Evolutionary conservation across 2,113 vertebrate genomes (phyloP), one percentile per base, ranked within the genome.

Genomic region (Heterocephalus glaber): DNA sequence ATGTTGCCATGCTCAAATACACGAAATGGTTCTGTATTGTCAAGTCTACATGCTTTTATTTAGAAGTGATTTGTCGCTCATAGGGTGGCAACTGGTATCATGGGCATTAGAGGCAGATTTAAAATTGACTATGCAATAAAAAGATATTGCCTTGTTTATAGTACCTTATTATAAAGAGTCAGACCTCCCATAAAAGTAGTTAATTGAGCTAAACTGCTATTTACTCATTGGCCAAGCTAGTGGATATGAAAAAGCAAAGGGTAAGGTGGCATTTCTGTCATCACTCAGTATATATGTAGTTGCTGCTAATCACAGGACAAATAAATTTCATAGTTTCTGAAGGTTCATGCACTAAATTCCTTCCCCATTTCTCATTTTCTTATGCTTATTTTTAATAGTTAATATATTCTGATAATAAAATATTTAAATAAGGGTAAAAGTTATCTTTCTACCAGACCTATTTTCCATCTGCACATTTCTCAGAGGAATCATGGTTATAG

Each of bases 121-220:
- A 66, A 94, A 95, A 83, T 86, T 52, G 30, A 86, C 44, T 90
- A 38, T 63, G 72, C 47, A 87, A 60, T 95, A 58, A 77, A 94
- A 96, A 91, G 70, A 89, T 28, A 95, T 63, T 96, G 56, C 5
- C 28, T 93, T 58, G 1, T 17, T 85, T 82, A 76, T 26, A 52
- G 65, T 26, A 94, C 9, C 44, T 38, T 68, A 41, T 38, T 41
- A 66, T 60, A 80, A 88, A 88, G 22, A 86, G 33, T 56, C 33
- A 89, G 74, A 63, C 33, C 2, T 65, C 12, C 28, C 24, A 77
- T 77, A 95, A 94, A 94, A 68, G 70, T 92, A 47, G 20, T 41
- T 84, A 89, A 85, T 86, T 77, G 72, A 91, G 41, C 20, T 54
- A 90, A 95, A 91, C 44, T 94, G 17, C 14, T 41, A 88, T 17